Conservation (phyloP, 2,797 vertebrate species). For the Diplodus puntazzo region DNA sequence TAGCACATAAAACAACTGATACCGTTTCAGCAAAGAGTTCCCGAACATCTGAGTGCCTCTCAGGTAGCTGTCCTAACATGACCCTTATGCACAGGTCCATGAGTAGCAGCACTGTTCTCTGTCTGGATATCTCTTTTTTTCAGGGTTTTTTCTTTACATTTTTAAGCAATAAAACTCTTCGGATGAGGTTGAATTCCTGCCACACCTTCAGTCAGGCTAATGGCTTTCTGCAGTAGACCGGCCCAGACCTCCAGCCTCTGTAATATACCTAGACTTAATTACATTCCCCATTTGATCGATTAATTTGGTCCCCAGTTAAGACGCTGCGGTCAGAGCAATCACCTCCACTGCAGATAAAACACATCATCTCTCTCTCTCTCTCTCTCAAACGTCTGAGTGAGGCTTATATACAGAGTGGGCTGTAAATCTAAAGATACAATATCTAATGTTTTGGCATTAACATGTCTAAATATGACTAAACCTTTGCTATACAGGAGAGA, state of each 20-base stretch:
- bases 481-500: no score
- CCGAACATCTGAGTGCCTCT: slow-evolving; percentile 33
- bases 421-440: not conserved
- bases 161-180: not conserved
- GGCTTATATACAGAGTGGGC: not conserved
- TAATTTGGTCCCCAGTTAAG: slow-evolving; percentile 7
- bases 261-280: slow-evolving; percentile 22
- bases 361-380: not conserved
- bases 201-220: slow-evolving; percentile 6
- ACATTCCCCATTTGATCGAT: slow-evolving; percentile 16
- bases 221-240: not conserved
- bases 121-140: not conserved
- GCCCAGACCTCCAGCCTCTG: not conserved
- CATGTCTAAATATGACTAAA: no score
- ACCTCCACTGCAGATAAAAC: not conserved
- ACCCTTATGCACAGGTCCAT: slow-evolving; percentile 1
- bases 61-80: slow-evolving; percentile 2
- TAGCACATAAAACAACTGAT: slow-evolving; percentile 49
- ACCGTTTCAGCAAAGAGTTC: slow-evolving; percentile 41
- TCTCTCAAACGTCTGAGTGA: not conserved
- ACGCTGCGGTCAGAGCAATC: slow-evolving; percentile 12
- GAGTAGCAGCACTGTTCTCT: not conserved
- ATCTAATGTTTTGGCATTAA: no score
- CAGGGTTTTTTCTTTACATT: not conserved
- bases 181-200: not conserved